These are phyloP conservation scores for Scaptomyza polygonia DNA, from an alignment of 2,888 invertebrate species.

Conservation along the genomic window DNA sequence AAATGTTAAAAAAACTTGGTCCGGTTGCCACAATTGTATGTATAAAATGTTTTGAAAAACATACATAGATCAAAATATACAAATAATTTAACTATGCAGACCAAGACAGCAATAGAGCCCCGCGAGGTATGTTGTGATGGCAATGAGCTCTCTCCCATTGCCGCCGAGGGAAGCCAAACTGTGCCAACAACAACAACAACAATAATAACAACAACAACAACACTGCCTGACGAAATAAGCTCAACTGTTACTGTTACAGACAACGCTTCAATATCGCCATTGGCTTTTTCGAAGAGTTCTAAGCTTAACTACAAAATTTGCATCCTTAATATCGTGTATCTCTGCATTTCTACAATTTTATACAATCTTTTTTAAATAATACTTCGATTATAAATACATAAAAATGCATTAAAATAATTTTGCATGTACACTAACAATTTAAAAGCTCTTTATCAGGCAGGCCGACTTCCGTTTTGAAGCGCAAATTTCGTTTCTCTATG, in stretches of 20 bases:
- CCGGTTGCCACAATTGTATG: too few species aligned
- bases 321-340: not conserved
- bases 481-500: too few species aligned
- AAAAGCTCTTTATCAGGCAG: too few species aligned
- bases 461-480: too few species aligned
- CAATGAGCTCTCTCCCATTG: not conserved
- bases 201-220: not conserved
- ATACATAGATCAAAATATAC: not conserved
- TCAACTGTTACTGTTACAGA: not conserved
- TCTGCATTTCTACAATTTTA: not conserved
- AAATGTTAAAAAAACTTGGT: not conserved
- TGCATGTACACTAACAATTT: too few species aligned
- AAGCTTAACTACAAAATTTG: not conserved
- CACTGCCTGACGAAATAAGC: not conserved
- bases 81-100: not conserved
- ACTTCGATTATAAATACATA: too few species aligned
- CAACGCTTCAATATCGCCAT: not conserved
- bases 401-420: too few species aligned
- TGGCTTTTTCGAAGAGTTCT: not conserved
- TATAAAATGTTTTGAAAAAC: not conserved
- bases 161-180: not conserved
- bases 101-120: not conserved
- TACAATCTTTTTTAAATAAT: too few species aligned
- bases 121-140: conserved; percentile 1
- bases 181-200: too few species aligned